Conservation (phyloP, 2,888 invertebrate genomes). For the Drosophila paucipuncta region DNA sequence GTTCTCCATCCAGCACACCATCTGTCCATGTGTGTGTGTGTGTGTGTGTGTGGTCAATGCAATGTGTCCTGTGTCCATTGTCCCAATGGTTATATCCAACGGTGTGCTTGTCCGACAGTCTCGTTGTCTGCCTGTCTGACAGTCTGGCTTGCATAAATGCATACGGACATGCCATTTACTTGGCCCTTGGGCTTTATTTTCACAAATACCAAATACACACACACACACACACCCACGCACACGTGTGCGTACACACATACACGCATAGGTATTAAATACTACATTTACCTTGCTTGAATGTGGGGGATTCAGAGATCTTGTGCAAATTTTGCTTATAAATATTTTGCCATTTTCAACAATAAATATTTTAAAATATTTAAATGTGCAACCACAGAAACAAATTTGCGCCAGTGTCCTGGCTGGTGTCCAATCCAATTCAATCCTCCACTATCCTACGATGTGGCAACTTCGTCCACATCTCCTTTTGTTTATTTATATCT, state of each 20-base stretch:
- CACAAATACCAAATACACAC: constrained; percentile 60
- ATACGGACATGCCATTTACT: constrained; percentile 54
- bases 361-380: constrained; percentile 75
- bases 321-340: constrained; percentile 71
- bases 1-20: constrained; percentile 30
- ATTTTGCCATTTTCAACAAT: constrained; percentile 72
- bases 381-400: constrained; percentile 57
- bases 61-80: constrained; percentile 28
- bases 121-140: constrained; percentile 15
- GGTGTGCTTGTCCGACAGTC: constrained; percentile 24
- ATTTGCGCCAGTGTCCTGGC: constrained; percentile 36
- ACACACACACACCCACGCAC: constrained; percentile 11
- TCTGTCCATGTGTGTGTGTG: constrained; percentile 23
- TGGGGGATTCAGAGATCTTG: constrained; percentile 31
- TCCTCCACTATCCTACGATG: not conserved
- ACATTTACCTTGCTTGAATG: constrained; percentile 17
- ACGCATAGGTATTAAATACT: constrained; percentile 16
- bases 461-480: constrained; percentile 27
- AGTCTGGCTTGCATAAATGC: constrained; percentile 52
- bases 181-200: constrained; percentile 57
- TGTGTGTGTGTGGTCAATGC: constrained; percentile 31
- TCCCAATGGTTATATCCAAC: constrained; percentile 19
- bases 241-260: constrained; percentile 2
- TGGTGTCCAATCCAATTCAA: not conserved
- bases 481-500: constrained; percentile 68